Evolutionary conservation across 2,797 vertebrate genomes (phyloP), one percentile per base, ranked within the genome.

Genomic region (Chaenodraco wilsoni): DNA sequence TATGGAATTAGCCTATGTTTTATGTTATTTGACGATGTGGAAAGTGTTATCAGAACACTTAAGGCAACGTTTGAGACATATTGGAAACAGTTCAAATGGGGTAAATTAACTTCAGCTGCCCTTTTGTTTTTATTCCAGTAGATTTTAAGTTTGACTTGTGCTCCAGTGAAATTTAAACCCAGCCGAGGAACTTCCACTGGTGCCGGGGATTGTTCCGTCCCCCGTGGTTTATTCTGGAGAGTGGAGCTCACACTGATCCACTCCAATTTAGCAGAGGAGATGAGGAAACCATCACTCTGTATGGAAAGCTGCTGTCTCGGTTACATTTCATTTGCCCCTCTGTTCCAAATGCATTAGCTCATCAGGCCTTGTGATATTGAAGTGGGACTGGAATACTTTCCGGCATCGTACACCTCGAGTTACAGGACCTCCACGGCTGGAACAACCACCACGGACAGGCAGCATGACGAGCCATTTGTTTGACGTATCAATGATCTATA

Each of bases 241-340:
- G 65, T 41, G 68, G 23, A 66, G 48, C 66, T 79, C 69, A 61
- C 77, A 44, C 74, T 56, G 76, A 76, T 87, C 76, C 72, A 66
- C 69, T 81, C 55, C 49, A 66, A 51, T 71, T 69, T 79, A 63
- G 78, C 74, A 58, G 66, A 56, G 41, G 43, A 74, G 66, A 70
- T 58, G 65, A 78, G 59, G 40, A 19, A 71, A 9, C 69, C 17
- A 74, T 59, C 58, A 27, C 49, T 65, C 40, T 48, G 65, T n/a
- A 7, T 56, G 46, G 57, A 41, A 40, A 67, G 56, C 72, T 50
- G 44, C 65, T 55, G 55, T 69, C 77, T 78, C 13, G 0, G 69
- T 73, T 81, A 73, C 63, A 70, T 83, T 75, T 83, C 48, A 72
- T 74, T 68, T 74, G 8, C 65, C 16, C 48, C 43, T 62, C 55